These are phyloP conservation scores for Chionodraco myersi DNA, from an alignment of 2,113 vertebrate species.

Conservation along the genomic window DNA sequence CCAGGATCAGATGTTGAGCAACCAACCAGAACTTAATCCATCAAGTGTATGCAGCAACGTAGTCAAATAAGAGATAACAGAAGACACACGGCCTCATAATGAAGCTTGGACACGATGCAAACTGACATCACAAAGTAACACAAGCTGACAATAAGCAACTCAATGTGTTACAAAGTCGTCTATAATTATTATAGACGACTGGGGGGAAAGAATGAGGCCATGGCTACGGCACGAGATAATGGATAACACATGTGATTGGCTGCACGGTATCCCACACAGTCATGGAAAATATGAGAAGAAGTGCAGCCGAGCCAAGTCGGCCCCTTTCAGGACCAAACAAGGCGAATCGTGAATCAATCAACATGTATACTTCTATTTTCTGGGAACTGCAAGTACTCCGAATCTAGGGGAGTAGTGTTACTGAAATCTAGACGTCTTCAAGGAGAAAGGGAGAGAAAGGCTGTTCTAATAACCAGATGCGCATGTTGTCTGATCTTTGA, in stretches of 20 bases:
- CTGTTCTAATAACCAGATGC: conserved; percentile 53
- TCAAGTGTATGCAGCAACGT: conserved; percentile 16
- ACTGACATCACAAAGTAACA: not conserved
- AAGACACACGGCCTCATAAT: conserved; percentile 15
- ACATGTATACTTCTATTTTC: conserved; percentile 50
- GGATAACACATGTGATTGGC: conserved; percentile 77
- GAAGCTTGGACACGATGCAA: not conserved
- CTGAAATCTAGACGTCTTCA: conserved; percentile 29
- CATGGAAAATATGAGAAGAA: conserved; percentile 79
- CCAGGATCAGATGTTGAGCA: conserved; percentile 27
- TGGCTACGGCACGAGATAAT: conserved; percentile 73
- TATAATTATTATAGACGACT: conserved; percentile 39
- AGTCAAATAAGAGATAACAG: conserved; percentile 30
- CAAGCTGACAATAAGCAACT: conserved; percentile 18
- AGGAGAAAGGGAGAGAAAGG: conserved; percentile 17
- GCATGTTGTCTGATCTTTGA: not conserved
- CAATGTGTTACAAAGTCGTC: conserved; percentile 42
- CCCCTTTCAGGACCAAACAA: conserved; percentile 71
- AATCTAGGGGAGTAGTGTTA: conserved; percentile 27
- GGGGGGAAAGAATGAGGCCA: conserved; percentile 37
- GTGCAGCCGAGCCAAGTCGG: conserved; percentile 61
- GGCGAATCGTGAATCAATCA: conserved; percentile 63
- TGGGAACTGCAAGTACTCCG: conserved; percentile 37
- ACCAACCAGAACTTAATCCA: conserved; percentile 32
- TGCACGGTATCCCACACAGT: conserved; percentile 65